Percentiles rank a stretch among this genome's conserved stretches.
phyloP scores from a whole-genome alignment of 2,888 invertebrate species.

The Orthonevra nobilis region DNA sequence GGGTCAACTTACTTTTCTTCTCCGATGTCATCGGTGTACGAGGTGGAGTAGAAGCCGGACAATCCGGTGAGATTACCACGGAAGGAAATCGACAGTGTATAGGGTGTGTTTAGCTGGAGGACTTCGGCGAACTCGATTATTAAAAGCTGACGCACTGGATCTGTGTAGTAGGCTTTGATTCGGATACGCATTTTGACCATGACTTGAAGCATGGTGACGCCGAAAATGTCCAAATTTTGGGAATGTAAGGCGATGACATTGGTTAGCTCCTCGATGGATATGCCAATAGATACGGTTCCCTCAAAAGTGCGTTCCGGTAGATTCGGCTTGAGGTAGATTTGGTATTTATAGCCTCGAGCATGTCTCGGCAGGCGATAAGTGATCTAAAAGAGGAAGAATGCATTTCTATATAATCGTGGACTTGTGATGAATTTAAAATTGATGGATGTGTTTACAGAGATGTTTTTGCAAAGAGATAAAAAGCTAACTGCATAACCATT shows the following conservation, averaged over 20 bases:
- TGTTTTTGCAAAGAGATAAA: too few relatives aligned
- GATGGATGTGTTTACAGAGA: too few relatives aligned
- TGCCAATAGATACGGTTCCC: slow-evolving; percentile 76
- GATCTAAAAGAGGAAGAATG: slow-evolving; percentile 73
- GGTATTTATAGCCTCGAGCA: slow-evolving; percentile 74
- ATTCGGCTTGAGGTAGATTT: slow-evolving; percentile 74
- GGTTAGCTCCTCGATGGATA: slow-evolving; percentile 72
- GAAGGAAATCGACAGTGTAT: slow-evolving; percentile 83
- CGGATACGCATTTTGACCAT: slow-evolving; percentile 77
- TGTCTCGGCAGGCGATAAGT: slow-evolving; percentile 75
- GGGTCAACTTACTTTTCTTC: slow-evolving; percentile 80
- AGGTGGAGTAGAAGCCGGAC: slow-evolving; percentile 87
- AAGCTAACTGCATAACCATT: too few relatives aligned
- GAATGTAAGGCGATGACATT: slow-evolving; percentile 76
- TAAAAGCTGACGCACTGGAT: slow-evolving; percentile 79
- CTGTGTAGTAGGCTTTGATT: slow-evolving; percentile 72
- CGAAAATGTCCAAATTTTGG: slow-evolving; percentile 73
- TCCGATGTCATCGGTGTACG: slow-evolving; percentile 80
- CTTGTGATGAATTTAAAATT: too few relatives aligned
- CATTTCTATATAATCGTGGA: too few relatives aligned
- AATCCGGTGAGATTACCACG: slow-evolving; percentile 85
- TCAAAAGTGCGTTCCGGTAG: too few relatives aligned
- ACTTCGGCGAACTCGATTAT: slow-evolving; percentile 77
- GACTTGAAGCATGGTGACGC: slow-evolving; percentile 75
- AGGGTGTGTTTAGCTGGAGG: slow-evolving; percentile 78